These are phyloP conservation scores for Chiloscyllium plagiosum DNA, from an alignment of 2,113 vertebrate species.

Conservation along the genomic window DNA sequence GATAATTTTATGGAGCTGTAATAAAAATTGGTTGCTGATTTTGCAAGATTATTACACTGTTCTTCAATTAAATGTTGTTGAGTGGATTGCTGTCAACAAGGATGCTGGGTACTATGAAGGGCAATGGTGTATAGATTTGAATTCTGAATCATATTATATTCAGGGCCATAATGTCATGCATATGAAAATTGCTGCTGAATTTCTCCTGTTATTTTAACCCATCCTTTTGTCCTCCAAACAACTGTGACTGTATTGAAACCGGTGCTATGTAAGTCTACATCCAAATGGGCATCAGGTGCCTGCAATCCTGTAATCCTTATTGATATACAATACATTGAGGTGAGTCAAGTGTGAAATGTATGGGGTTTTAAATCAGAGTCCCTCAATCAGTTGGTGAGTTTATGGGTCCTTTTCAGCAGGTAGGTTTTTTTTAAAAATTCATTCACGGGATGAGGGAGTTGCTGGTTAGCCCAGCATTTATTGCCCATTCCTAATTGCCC, in stretches of 20 bases:
- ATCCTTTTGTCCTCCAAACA: background rate
- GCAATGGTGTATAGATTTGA: background rate
- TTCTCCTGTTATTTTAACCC: background rate
- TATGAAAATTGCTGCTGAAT: background rate
- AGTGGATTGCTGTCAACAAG: background rate
- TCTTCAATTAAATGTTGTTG: constrained; percentile 22
- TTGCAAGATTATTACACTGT: background rate
- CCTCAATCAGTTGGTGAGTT: background rate
- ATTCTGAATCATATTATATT: background rate
- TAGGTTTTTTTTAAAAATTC: background rate
- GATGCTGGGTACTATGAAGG: no score
- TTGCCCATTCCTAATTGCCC: no score
- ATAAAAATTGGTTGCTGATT: constrained; percentile 18
- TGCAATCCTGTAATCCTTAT: background rate
- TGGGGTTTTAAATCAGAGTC: background rate
- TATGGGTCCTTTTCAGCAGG: background rate
- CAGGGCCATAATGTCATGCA: background rate
- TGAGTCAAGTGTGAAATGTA: background rate
- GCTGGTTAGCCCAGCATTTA: no score
- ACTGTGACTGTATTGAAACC: background rate
- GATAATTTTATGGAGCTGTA: constrained; percentile 3
- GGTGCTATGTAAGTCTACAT: no score
- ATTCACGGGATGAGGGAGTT: no score
- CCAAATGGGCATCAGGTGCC: background rate
- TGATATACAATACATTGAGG: background rate